Evolutionary conservation across 2,888 invertebrate genomes (phyloP).

Genomic region (Chymomyza caudatula): DNA sequence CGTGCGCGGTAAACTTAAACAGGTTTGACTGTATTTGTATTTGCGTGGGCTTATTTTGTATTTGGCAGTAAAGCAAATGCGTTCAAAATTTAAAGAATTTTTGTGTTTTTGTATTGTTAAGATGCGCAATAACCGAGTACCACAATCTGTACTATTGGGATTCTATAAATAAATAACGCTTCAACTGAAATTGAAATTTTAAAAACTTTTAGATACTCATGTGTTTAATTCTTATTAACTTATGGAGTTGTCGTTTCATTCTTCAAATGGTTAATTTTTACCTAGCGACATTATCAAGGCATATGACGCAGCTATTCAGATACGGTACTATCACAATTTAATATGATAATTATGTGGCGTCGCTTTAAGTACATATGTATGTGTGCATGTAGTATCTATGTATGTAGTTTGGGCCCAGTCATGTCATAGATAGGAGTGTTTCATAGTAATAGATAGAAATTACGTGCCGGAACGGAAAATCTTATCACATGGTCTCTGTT

Average conservation of each 20-base stretch:
- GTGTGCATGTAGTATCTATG: too few species aligned
- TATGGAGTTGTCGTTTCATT: background rate
- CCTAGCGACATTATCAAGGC: background rate
- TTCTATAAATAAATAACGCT: background rate
- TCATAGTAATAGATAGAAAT: conserved; percentile 17
- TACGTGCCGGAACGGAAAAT: conserved; percentile 31
- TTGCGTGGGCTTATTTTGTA: background rate
- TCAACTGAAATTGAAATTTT: background rate
- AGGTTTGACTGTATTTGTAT: background rate
- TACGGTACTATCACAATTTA: background rate
- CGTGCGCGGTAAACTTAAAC: too few species aligned
- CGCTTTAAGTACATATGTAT: background rate
- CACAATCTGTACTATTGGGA: background rate
- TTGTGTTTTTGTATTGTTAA: background rate
- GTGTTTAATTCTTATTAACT: background rate
- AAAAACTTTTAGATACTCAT: background rate
- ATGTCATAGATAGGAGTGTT: background rate
- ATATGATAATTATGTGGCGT: background rate
- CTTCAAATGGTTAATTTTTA: too few species aligned
- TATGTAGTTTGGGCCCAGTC: background rate
- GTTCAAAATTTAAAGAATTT: background rate
- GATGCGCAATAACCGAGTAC: background rate
- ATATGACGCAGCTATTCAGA: background rate
- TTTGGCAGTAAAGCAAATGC: background rate
- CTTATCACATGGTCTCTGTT: conserved; percentile 19